Percentiles rank a stretch among this genome's conserved stretches.
Conservation (phyloP, 2,113 vertebrate genomes). For the Scophthalmus maximus region DNA sequence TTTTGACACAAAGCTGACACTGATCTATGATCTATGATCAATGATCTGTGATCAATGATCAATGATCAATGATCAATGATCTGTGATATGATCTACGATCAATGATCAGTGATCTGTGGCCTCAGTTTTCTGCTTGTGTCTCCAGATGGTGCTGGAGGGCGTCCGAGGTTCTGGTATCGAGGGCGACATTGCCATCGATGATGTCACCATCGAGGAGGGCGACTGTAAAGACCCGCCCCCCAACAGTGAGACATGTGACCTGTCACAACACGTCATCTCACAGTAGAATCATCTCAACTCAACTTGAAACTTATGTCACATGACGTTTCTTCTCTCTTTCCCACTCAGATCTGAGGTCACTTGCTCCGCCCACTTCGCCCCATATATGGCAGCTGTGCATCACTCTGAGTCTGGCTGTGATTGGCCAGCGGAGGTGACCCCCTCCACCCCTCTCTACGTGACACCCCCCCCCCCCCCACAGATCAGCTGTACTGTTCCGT, state of each 20-base stretch:
- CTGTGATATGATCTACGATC: no score
- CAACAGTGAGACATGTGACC: conserved; percentile 92
- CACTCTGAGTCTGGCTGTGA: conserved; percentile 88
- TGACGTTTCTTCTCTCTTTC: no score
- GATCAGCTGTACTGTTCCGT: conserved; percentile 63
- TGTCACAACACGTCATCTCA: no score
- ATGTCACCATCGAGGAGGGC: conserved; percentile 93
- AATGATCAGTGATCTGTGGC: no score
- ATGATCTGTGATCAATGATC: no score
- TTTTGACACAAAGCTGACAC: no score
- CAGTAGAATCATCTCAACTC: no score
- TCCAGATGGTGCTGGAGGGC: conserved; percentile 93
- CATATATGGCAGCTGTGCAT: conserved; percentile 90
- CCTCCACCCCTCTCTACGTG: conserved; percentile 75
- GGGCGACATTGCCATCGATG: conserved; percentile 96
- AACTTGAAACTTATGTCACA: no score
- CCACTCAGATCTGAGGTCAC: conserved; percentile 74
- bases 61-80: no score
- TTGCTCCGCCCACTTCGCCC: conserved; percentile 60
- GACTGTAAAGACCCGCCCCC: conserved; percentile 91
- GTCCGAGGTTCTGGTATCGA: conserved; percentile 93
- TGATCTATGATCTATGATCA: no score
- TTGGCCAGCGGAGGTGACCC: conserved; percentile 96
- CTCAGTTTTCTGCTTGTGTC: no score
- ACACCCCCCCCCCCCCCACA: neutral